These are phyloP conservation scores for Turritopsis dohrnii DNA, from an alignment of 30 jellyfish, hydroid and myxozoan species.

Conservation along the genomic window DNA sequence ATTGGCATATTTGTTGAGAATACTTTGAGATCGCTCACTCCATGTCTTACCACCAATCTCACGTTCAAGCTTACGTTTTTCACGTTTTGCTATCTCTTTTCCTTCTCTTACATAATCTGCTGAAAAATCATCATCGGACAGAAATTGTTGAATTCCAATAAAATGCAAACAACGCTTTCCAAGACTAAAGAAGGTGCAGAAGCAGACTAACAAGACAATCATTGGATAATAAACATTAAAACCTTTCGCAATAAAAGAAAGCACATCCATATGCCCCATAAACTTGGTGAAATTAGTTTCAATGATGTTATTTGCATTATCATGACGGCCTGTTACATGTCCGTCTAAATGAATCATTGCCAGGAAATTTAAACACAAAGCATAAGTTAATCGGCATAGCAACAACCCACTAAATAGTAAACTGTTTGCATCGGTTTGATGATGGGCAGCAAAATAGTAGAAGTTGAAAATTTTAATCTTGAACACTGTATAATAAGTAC, in stretches of 20 bases:
- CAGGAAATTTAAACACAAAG: constrained; percentile 76
- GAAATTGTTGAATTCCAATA: constrained; percentile 88
- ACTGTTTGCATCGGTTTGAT: constrained; percentile 98
- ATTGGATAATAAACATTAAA: constrained; percentile 88
- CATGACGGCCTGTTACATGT: constrained; percentile 61
- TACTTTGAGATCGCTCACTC: constrained; percentile 57
- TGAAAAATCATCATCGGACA: constrained; percentile 78
- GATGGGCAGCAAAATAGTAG: constrained; percentile 89
- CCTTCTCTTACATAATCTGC: constrained; percentile 89
- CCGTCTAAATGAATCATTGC: constrained; percentile 97
- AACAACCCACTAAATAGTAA: constrained; percentile 93
- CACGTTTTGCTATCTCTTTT: constrained; percentile 69
- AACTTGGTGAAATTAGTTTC: constrained; percentile 85
- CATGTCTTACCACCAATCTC: constrained; percentile 43
- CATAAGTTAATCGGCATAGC: constrained; percentile 89
- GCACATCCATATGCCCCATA: constrained; percentile 97
- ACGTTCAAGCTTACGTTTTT: constrained; percentile 29
- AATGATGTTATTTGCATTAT: not conserved
- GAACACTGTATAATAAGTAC: constrained; percentile 95
- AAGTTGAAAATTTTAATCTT: constrained; percentile 85
- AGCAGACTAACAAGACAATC: constrained; percentile 72
- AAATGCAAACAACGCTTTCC: constrained; percentile 83
- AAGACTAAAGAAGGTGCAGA: constrained; percentile 79
- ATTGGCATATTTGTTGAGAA: constrained; percentile 34
- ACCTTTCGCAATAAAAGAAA: constrained; percentile 86